These are phyloP conservation scores for Epicampocera succincta DNA, from an alignment of 2,888 invertebrate species.

Conservation along the genomic window DNA sequence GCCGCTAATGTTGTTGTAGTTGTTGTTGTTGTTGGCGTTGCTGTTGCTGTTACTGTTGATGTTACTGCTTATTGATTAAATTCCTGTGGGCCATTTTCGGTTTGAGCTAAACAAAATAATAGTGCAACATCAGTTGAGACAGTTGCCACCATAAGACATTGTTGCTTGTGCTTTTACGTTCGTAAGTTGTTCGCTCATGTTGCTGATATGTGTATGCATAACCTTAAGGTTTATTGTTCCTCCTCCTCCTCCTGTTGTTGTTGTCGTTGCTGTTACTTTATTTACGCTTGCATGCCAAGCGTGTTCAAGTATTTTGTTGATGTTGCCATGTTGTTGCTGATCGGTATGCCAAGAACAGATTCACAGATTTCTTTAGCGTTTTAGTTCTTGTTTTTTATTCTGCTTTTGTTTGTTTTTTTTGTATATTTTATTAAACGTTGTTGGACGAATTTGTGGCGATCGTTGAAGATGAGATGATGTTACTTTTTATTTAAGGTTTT, in stretches of 20 bases:
- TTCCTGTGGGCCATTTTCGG: conserved; percentile 75
- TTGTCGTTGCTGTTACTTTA: conserved; percentile 24
- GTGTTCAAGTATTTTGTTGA: conserved; percentile 60
- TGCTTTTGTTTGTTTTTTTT: too few relatives aligned
- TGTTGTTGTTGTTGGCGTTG: conserved; percentile 27
- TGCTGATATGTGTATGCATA: conserved; percentile 48
- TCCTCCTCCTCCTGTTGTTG: conserved; percentile 19
- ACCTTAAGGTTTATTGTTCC: conserved; percentile 54
- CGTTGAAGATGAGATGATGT: conserved; percentile 63
- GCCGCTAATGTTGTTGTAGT: conserved; percentile 45
- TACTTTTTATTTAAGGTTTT: conserved; percentile 26
- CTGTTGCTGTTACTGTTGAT: conserved; percentile 52
- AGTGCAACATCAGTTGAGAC: conserved; percentile 66
- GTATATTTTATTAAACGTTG: conserved; percentile 3
- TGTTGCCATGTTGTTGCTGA: conserved; percentile 67
- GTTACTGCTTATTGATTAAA: conserved; percentile 79
- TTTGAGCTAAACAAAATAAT: conserved; percentile 59
- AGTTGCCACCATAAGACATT: conserved; percentile 69
- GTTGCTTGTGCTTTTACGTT: conserved; percentile 45
- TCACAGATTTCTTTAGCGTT: conserved; percentile 62
- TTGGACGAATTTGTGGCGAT: conserved; percentile 57
- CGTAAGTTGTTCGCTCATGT: conserved; percentile 18
- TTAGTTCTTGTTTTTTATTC: neutral
- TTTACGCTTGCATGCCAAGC: conserved; percentile 57
- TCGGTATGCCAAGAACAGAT: conserved; percentile 66